Evolutionary conservation across 2,888 invertebrate genomes (phyloP).

Genomic region (Piscicola geometra): DNA sequence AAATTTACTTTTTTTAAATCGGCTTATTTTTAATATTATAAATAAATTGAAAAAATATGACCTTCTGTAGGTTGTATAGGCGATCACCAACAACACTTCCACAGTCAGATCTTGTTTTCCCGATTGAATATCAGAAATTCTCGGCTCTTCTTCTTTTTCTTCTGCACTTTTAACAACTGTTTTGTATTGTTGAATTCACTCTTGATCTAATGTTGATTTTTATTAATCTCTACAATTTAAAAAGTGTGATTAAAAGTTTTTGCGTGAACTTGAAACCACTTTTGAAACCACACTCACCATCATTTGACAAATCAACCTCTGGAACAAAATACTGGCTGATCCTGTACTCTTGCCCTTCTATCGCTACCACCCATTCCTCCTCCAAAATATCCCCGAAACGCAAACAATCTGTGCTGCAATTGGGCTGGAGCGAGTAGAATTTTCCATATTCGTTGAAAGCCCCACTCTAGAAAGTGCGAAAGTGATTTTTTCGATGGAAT

Average conservation of each 20-base stretch:
- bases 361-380: background rate
- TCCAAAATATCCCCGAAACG: background rate
- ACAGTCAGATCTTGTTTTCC: background rate
- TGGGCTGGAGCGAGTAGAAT: no score
- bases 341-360: background rate
- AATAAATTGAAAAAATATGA: background rate
- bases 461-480: no score
- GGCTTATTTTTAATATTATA: no score
- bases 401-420: background rate
- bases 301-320: background rate
- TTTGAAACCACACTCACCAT: background rate
- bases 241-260: no score
- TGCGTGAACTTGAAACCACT: no score
- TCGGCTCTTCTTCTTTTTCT: background rate
- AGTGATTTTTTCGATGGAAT: no score
- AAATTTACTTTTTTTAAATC: no score
- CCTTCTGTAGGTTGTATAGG: background rate
- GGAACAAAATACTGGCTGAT: background rate
- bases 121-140: background rate
- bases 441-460: no score
- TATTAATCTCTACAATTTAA: background rate
- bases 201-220: no score
- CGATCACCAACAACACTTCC: background rate
- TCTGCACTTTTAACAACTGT: no score
- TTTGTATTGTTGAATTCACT: no score